Percentiles rank a stretch among this genome's conserved stretches.
phyloP scores from a whole-genome alignment of 1,140 invertebrate species.

The Drosophila guanche region DNA sequence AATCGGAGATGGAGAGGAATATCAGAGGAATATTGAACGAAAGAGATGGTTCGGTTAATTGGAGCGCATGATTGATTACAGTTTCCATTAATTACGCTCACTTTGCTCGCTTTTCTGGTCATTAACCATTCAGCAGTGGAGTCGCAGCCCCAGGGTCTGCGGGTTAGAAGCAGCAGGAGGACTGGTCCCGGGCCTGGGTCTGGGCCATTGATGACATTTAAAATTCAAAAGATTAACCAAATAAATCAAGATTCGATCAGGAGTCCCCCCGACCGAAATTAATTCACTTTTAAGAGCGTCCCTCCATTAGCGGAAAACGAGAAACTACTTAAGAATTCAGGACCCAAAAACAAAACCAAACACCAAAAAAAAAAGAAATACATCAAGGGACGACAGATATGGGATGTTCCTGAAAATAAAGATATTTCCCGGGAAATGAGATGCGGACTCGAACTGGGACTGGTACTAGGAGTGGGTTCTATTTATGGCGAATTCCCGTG shows the following conservation, averaged over 20 bases:
- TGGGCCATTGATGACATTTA: slow-evolving; percentile 24
- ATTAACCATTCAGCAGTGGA: slow-evolving; percentile 60
- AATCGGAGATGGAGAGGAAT: slow-evolving; percentile 9
- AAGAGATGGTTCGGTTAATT: slow-evolving; percentile 60
- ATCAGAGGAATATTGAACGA: slow-evolving; percentile 2
- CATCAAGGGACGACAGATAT: slow-evolving; percentile 10
- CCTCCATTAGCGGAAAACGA: slow-evolving; percentile 28
- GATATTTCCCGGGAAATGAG: slow-evolving; percentile 24
- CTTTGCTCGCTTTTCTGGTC: slow-evolving; percentile 65
- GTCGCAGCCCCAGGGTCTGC: not conserved
- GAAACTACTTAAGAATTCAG: slow-evolving; percentile 44
- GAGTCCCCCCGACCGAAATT: not conserved
- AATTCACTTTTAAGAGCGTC: slow-evolving; percentile 14
- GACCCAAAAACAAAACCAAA: not conserved
- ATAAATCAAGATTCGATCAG: slow-evolving; percentile 44
- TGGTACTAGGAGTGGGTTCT: slow-evolving; percentile 41
- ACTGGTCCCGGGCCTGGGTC: too few species aligned
- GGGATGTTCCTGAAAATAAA: slow-evolving; percentile 5
- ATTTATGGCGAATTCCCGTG: slow-evolving; percentile 75
- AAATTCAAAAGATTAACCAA: slow-evolving; percentile 43
- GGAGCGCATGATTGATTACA: slow-evolving; percentile 79
- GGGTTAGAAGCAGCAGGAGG: not conserved
- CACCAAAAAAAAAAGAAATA: not conserved
- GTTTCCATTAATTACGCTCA: slow-evolving; percentile 70
- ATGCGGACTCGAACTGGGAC: slow-evolving; percentile 13